phyloP scores from a whole-genome alignment of 2,113 vertebrate species.

The Scolopax mira region DNA sequence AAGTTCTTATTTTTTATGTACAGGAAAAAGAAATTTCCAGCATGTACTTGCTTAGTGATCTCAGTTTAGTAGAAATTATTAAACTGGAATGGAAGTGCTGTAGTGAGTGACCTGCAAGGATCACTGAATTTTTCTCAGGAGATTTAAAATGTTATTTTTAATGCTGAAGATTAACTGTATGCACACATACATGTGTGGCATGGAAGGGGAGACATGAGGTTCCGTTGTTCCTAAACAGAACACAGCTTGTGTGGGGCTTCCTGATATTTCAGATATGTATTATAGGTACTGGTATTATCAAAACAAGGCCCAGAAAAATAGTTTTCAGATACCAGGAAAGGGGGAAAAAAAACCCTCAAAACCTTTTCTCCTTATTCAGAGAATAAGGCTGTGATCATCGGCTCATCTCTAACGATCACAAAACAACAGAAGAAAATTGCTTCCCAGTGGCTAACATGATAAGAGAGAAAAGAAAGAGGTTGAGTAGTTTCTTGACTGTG shows the following conservation, averaged over 20 bases:
- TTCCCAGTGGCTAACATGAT: neutral
- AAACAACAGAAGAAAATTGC: conserved; percentile 16
- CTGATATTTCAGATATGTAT: neutral
- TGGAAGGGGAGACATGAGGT: neutral
- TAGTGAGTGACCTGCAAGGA: neutral
- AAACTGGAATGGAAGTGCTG: neutral
- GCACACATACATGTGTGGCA: neutral
- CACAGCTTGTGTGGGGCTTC: neutral
- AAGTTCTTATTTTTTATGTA: neutral
- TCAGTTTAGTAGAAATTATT: neutral
- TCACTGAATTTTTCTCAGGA: neutral
- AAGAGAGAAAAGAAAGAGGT: neutral
- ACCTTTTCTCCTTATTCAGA: neutral
- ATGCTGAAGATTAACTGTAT: neutral
- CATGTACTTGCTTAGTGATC: neutral
- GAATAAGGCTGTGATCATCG: neutral
- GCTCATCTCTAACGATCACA: neutral
- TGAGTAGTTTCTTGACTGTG: neutral
- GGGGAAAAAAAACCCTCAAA: neutral
- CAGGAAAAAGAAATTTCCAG: neutral
- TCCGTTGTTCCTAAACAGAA: neutral
- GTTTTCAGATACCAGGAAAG: neutral
- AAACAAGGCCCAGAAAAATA: neutral
- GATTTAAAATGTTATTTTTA: neutral
- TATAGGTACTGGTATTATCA: neutral